Conservation (phyloP, 1,140 invertebrate genomes). For the Linepithema humile region DNA sequence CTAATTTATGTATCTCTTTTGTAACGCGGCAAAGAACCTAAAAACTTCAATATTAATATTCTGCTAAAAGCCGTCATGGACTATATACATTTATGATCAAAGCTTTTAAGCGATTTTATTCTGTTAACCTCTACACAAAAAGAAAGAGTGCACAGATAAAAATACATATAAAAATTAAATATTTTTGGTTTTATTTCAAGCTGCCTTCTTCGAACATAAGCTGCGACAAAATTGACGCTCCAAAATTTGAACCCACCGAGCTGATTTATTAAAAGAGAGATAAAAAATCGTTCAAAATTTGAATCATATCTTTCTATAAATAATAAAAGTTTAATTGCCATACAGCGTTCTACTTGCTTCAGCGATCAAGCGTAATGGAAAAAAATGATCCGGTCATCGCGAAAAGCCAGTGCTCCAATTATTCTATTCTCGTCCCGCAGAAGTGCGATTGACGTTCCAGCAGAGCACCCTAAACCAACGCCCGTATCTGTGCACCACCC, state of each 20-base stretch:
- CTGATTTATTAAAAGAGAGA: neutral
- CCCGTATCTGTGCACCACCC: constrained; percentile 6
- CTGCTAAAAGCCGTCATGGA: neutral
- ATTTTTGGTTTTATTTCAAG: neutral
- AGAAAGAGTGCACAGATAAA: neutral
- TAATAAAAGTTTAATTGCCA: neutral
- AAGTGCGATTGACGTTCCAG: constrained; percentile 19
- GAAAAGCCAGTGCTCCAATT: constrained; percentile 32
- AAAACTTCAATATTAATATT: constrained; percentile 39
- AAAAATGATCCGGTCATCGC: constrained; percentile 34
- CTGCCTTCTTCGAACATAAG: neutral
- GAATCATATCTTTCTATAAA: neutral
- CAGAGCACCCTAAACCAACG: neutral
- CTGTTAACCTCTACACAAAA: neutral
- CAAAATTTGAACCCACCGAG: neutral
- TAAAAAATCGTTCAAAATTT: neutral
- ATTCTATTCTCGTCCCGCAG: constrained; percentile 26
- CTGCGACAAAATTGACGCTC: neutral
- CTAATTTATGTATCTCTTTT: constrained; percentile 37
- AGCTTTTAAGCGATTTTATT: constrained; percentile 6
- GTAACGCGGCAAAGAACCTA: constrained; percentile 9
- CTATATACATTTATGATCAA: neutral
- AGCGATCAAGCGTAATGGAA: neutral
- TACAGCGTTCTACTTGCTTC: neutral
- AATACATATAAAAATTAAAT: neutral